Conservation (phyloP, 2,888 invertebrate genomes). For the Ctenicera cuprea region DNA sequence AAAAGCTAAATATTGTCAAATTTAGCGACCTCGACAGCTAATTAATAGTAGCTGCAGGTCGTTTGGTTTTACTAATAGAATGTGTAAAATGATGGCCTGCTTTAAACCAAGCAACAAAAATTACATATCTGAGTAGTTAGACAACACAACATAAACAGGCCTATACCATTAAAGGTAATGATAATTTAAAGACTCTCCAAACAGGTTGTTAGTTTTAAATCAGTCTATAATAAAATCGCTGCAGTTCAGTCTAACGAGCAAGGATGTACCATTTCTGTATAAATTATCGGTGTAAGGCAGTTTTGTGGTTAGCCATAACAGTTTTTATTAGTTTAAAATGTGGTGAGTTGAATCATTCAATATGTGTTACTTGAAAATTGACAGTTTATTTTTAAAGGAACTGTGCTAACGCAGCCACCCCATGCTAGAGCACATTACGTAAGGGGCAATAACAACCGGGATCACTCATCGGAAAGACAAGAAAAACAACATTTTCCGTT, state of each 20-base stretch:
- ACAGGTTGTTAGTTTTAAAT: conserved; percentile 20
- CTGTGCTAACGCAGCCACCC: not conserved
- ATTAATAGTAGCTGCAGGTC: no score
- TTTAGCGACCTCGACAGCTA: no score
- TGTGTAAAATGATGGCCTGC: no score
- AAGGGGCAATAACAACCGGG: not conserved
- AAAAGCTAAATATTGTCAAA: not conserved
- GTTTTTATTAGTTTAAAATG: not conserved
- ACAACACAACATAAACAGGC: conserved; percentile 18
- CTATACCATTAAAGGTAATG: conserved; percentile 17
- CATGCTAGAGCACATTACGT: not conserved
- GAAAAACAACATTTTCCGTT: not conserved
- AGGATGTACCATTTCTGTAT: not conserved
- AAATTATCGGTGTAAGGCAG: not conserved
- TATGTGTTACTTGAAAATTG: not conserved
- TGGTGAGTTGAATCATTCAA: conserved; percentile 1
- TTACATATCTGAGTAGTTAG: conserved; percentile 14
- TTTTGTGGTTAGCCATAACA: conserved; percentile 12
- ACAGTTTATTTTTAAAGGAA: not conserved
- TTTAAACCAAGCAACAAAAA: not conserved
- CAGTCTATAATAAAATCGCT: conserved; percentile 20
- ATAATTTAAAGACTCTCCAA: conserved; percentile 7
- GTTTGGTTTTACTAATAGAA: no score
- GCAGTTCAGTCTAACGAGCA: conserved; percentile 17
- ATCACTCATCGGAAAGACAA: no score